Evolutionary conservation across 2,113 vertebrate species (phyloP), one percentile per base, ranked within the genome.

Genomic region (Gallinago undulata): DNA sequence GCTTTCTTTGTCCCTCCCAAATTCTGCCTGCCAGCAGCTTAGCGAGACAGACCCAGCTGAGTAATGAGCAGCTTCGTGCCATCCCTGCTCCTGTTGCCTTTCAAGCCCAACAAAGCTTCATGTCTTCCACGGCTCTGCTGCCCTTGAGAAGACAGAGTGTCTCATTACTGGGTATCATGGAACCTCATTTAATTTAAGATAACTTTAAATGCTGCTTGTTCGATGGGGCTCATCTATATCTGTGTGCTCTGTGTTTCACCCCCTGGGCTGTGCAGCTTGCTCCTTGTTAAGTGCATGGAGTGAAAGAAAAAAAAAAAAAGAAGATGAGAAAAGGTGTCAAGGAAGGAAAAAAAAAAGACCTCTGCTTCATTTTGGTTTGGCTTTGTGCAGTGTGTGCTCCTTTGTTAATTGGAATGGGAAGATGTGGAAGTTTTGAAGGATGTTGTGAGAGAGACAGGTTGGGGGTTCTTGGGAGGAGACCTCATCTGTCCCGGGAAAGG

Each of bases 181-280:
- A 89, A 47, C 37, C 69, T 95, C 75, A 82, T 96, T 96, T 96
- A 92, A 96, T 95, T 92, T 70, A 63, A 93, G 85, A 77, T 73
- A 69, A 73, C 93, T 97, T 94, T 90, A 95, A 89, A 92, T 91
- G 82, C 43, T 7, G 8, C 55, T 93, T 95, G 90, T 96, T 97
- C 85, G 70, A 23, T 8, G 14, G 70, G 83, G 64, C 78, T 97
- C 69, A 64, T 96, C 85, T 56, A 6, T 67, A 83, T 48, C 87
- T 6, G 14, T 74, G 13, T 30, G 75, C 81, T 81, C 84, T 41
- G 28, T 48, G 73, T 43, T 85, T 72, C 70, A 6, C 66, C 68
- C 57, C 72, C 23, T 24, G n/a, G 63, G n/a, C 70, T n/a, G 21
- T 19, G 5, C 75, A 53, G 45, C 45, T 86, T 4, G 3, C 41